Conservation (phyloP, 2,797 vertebrate genomes). For the Champsocephalus gunnari region DNA sequence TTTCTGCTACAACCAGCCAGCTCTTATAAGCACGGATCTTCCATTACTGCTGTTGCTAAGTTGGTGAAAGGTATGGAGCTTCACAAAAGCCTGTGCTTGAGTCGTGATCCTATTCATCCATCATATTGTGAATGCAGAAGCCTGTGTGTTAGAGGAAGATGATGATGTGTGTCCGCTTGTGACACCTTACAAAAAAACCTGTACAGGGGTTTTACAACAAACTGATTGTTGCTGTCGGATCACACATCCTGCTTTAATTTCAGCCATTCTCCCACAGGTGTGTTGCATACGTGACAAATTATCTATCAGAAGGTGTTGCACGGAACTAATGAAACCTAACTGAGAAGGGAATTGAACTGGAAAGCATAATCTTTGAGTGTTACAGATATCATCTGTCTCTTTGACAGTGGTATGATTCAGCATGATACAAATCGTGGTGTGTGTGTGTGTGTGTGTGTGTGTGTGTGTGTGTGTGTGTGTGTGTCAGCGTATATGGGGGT, state of each 20-base stretch:
- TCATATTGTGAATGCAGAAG: neutral
- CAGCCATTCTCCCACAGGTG: slow-evolving; percentile 27
- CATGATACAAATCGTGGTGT: slow-evolving; percentile 42
- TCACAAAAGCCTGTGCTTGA: neutral
- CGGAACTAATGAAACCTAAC: slow-evolving; percentile 62
- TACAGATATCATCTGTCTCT: slow-evolving; percentile 55
- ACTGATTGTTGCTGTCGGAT: slow-evolving; percentile 34
- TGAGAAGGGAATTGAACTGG: slow-evolving; percentile 50
- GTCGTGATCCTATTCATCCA: neutral
- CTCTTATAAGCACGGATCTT: neutral
- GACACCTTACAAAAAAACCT: slow-evolving; percentile 1
- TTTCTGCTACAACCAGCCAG: neutral
- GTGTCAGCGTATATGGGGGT: slow-evolving; percentile 18
- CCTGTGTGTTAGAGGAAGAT: neutral
- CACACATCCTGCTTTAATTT: slow-evolving; percentile 37
- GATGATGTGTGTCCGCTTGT: neutral
- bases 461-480: neutral
- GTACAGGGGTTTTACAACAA: slow-evolving; percentile 11
- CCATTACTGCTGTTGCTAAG: neutral
- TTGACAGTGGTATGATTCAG: slow-evolving; percentile 54
- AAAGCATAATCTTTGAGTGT: slow-evolving; percentile 43
- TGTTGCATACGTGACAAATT: slow-evolving; percentile 35
- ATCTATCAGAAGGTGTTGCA: slow-evolving; percentile 36
- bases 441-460: slow-evolving; percentile 2
- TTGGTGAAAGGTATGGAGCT: neutral